These are phyloP conservation scores for Myopa tessellatipennis DNA, from an alignment of 2,888 invertebrate genomes.

Conservation along the genomic window DNA sequence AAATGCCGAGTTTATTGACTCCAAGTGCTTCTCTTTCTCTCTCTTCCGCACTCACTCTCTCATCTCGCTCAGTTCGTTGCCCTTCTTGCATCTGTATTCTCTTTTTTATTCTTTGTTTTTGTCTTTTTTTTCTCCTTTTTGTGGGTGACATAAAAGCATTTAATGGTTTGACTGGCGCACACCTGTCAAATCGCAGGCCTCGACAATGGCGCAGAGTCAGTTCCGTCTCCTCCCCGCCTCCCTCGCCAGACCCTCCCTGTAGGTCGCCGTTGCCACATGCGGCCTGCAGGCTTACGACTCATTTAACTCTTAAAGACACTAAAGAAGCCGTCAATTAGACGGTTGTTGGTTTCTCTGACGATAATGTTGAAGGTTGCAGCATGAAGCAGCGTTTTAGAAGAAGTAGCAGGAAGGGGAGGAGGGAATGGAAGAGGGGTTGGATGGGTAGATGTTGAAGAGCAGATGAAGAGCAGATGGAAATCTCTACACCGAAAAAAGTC, in stretches of 20 bases:
- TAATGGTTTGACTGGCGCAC: background rate
- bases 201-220: background rate
- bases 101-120: background rate
- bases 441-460: too few relatives aligned
- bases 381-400: too few relatives aligned
- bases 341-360: background rate
- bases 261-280: background rate
- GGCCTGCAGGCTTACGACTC: slow-evolving; percentile 6
- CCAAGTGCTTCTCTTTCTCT: background rate
- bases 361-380: too few relatives aligned
- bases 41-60: background rate
- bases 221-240: background rate
- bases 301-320: slow-evolving; percentile 32
- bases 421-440: too few relatives aligned
- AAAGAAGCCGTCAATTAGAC: slow-evolving; percentile 30
- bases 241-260: background rate
- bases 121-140: background rate
- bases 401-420: too few relatives aligned
- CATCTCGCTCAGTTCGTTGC: background rate
- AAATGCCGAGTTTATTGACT: background rate
- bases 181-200: background rate
- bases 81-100: background rate
- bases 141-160: background rate
- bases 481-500: too few relatives aligned
- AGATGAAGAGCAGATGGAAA: too few relatives aligned